These are phyloP conservation scores for Embidobia sp. DNA, from an alignment of 2,888 invertebrate species.

Conservation along the genomic window DNA sequence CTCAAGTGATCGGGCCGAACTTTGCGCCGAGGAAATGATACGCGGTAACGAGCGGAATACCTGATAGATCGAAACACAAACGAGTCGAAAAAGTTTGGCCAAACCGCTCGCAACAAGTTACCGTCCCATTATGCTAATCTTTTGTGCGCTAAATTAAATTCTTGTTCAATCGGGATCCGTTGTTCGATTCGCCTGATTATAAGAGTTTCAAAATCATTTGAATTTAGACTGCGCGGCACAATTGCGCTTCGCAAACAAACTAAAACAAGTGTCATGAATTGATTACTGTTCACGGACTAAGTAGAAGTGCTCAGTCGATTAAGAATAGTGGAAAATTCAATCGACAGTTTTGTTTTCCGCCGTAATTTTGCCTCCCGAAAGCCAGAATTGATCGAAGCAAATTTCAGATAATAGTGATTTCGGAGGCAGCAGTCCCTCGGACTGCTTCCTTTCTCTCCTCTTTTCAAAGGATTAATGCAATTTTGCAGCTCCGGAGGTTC, in stretches of 20 bases:
- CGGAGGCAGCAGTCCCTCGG: not conserved
- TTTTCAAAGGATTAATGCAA: not conserved
- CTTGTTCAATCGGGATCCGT: constrained; percentile 1
- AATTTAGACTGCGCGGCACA: constrained; percentile 8
- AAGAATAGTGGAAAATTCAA: too few species aligned
- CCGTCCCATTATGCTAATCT: constrained; percentile 35
- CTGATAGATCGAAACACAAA: constrained; percentile 43
- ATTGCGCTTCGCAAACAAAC: not conserved
- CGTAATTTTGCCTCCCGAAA: too few species aligned
- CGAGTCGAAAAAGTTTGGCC: constrained; percentile 26
- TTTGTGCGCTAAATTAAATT: constrained; percentile 32
- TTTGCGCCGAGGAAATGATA: constrained; percentile 34
- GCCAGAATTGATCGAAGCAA: too few species aligned
- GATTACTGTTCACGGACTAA: constrained; percentile 1
- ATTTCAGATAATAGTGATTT: too few species aligned
- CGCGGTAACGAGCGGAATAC: constrained; percentile 31
- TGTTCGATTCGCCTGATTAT: not conserved
- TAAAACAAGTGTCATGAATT: constrained; percentile 9
- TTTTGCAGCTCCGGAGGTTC: not conserved
- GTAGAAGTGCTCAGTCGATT: too few species aligned
- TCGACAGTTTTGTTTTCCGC: too few species aligned
- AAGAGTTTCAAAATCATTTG: constrained; percentile 17
- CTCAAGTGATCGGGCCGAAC: constrained; percentile 44
- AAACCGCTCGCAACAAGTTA: constrained; percentile 26
- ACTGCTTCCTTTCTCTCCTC: not conserved